These are phyloP conservation scores for Plusia festucae DNA, from an alignment of 2,888 invertebrate genomes.

Conservation along the genomic window DNA sequence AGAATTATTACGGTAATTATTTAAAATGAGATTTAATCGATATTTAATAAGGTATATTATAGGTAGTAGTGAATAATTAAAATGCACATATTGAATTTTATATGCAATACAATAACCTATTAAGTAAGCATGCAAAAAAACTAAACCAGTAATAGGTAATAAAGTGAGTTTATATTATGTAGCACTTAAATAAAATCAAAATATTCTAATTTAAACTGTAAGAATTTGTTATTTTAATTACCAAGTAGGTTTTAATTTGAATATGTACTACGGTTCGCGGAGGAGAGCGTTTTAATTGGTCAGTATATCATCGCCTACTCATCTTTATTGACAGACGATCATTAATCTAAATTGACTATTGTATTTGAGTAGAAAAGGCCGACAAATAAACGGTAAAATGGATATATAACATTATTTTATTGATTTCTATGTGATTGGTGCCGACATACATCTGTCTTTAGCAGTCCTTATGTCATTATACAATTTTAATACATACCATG, in stretches of 20 bases:
- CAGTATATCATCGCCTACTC: constrained; percentile 65
- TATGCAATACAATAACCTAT: background rate
- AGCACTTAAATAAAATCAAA: constrained; percentile 37
- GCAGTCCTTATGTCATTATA: too few species aligned
- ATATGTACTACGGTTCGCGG: constrained; percentile 58
- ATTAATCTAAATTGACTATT: constrained; percentile 52
- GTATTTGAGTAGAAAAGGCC: constrained; percentile 21
- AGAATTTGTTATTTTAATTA: constrained; percentile 35
- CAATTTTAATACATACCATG: too few species aligned
- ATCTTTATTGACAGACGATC: constrained; percentile 32
- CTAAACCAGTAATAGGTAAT: constrained; percentile 16
- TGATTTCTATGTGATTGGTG: too few species aligned
- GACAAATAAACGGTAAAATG: constrained; percentile 22
- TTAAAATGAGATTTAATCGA: constrained; percentile 21
- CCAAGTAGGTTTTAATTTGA: constrained; percentile 47
- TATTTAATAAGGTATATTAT: too few species aligned
- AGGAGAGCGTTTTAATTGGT: constrained; percentile 57
- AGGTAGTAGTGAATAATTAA: constrained; percentile 2
- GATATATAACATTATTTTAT: constrained; percentile 5
- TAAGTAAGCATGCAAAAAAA: background rate
- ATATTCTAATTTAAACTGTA: constrained; percentile 43
- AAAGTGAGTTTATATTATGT: constrained; percentile 32
- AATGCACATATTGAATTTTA: background rate
- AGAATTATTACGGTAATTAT: background rate
- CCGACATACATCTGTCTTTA: too few species aligned